Base-by-base conservation (phyloP, 2,888 invertebrate genomes). In the Pinctada fucata region DNA sequence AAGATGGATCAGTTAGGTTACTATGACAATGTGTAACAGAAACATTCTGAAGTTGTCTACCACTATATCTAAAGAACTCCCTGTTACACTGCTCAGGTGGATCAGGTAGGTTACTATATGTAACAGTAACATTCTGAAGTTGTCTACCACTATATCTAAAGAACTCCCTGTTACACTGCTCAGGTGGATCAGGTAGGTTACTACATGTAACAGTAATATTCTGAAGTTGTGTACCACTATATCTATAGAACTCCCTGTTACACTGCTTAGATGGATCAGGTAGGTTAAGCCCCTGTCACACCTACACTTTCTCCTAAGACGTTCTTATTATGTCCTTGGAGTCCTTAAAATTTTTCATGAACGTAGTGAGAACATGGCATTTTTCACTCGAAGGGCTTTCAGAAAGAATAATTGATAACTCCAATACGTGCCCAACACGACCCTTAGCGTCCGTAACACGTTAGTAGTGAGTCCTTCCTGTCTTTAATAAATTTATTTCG, bases 141-240 rank as follows among this genome's bases (percentile, higher is more conserved):
- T 99, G 84, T 97, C 98, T 45, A 97, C 97, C 69, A 97, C 97
- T 80, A 99, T 99, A 85, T 97, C 97, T 95, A 97, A 97, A 85
- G 98, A 99, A 92, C 94, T 99, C 85, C 97, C 97, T 0, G 94
- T 97, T 72, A 97, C 97, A 31, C 95, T 96, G 88, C 94, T 99
- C 79, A 95, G 96, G 84, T 99, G 99, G 99, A 94, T 96, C 82
- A 95, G 96, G 84, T 98, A 99, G 94, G 99, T 99, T 76, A 99
- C 99, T 58, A 96, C 97, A 83, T 97, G 98, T 90, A 95, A 96
- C 91, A 96, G 96, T 91, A 97, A 98, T 85, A 96, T 97, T 84
- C 94, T 99, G 76, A 94, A 97, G 80, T 94, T 99, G 84, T 97
- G 98, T 45, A 97, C 97, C 69, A 97, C 97, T 80, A 99, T 99